Base-by-base conservation (phyloP, 2,797 vertebrate species). In the Silurus aristotelis region DNA sequence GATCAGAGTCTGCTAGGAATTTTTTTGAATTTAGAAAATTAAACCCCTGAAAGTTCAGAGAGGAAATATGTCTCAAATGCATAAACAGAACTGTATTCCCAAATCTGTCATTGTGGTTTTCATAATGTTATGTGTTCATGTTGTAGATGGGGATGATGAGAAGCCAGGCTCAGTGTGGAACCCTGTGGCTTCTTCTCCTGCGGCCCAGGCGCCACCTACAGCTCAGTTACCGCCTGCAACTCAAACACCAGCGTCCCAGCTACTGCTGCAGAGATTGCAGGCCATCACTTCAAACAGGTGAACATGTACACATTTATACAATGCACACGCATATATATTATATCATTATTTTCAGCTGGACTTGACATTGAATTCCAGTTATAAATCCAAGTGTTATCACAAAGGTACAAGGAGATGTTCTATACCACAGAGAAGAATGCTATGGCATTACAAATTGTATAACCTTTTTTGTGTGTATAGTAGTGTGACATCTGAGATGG, bases 141-240 rank as follows among this genome's bases (percentile, higher is more conserved):
- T 46, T 89, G 81, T 89, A 96, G 95, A 96, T 58, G 92, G 91
- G 83, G 91, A 93, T 82, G 96, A 96, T 67, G 96, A 96, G 90
- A 96, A 93, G 88, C 90, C 87, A 9, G 84, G 84, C 56, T 67
- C 83, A 84, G 83, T 78, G 7, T 87, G 85, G 86, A 86, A 27
- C 77, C 61, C 82, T 76, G 0, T 89, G 75, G 52, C 87, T 60
- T 81, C 87, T 52, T 64, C 87, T 70, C 63, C 92, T 48, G 85
- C 85, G 87, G 87, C 46, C 63, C 85, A 87, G n/a, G 88, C 60
- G 13, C 86, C 90, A 80, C 70, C 91, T 61, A 81, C 88, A 25
- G 90, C 83, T 82, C 84, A 88, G 6, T 87, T 89, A 60, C 76
- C 88, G 75, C 91, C 91, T 85, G 87, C 92, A 52, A 80, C 89